Evolutionary conservation across 2,797 vertebrate species (phyloP), one percentile per base, ranked within the genome.

Genomic region (Macropodus opercularis): DNA sequence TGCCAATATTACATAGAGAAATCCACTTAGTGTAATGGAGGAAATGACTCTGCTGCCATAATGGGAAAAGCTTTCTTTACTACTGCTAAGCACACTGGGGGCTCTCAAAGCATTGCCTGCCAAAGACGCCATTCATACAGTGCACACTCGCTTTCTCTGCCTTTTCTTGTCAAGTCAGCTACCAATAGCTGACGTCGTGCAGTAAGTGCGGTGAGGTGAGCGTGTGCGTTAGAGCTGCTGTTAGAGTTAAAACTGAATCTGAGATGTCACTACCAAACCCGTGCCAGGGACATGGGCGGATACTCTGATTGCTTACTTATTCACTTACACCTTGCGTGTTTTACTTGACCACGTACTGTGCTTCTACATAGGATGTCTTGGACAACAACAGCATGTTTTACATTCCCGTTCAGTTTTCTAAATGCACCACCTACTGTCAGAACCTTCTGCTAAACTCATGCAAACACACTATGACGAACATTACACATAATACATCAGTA

Each of bases 11-110:
- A 70, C 53, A 80, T 73, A 83, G 69, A 83, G 65, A 75, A 77
- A 62, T 72, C 70, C 83, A 86, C 85, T 91, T 82, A 85, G 59
- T 57, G 61, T 86, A 87, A 87, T 88, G 75, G 74, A 87, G 79
- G 73, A 76, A 71, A 80, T 80, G 36, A 70, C 65, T 84, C 29
- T 34, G 59, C 56, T 54, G 40, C 78, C 66, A 69, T 83, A 70
- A 82, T 60, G 71, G 62, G 81, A 72, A 81, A 78, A 69, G 81
- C 81, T 85, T 78, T 77, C 42, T 76, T 83, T 84, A 64, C 63
- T 61, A 72, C 55, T 43, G 14, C 59, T 73, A 50, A 83, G 72
- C 69, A 63, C 75, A 77, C 58, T 21, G 12, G 62, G 39, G 65
- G 42, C 52, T 40, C 69, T 81, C 73, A 81, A 82, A 74, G 77